Conservation (phyloP, 37 sponge, comb jelly and placozoan species). For the Petrosia ficiformis region DNA sequence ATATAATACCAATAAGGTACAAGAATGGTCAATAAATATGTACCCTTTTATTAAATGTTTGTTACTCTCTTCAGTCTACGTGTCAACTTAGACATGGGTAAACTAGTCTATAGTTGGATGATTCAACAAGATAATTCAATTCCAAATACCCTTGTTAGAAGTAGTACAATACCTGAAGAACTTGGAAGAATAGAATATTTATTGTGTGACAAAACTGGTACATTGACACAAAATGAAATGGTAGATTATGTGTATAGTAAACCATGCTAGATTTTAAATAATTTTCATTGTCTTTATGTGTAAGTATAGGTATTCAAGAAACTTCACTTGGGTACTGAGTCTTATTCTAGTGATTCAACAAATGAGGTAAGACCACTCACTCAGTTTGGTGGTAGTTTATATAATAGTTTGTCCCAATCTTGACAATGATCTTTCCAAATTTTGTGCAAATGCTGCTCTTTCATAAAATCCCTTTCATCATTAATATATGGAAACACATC, state of each 20-base stretch:
- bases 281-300: slow-evolving; percentile 3
- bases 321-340: slow-evolving; percentile 73
- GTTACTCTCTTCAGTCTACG: slow-evolving; percentile 56
- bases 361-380: slow-evolving; percentile 69
- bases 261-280: background rate
- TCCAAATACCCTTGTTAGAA: slow-evolving; percentile 84
- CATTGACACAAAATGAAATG: slow-evolving; percentile 95
- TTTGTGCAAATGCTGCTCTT: background rate
- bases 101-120: slow-evolving; percentile 85
- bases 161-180: slow-evolving; percentile 95
- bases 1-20: slow-evolving; percentile 95
- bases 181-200: slow-evolving; percentile 87
- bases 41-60: background rate
- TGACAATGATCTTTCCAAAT: background rate
- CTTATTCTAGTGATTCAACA: slow-evolving; percentile 77
- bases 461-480: background rate
- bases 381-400: too few relatives aligned
- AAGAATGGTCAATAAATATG: background rate
- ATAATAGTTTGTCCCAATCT: too few relatives aligned
- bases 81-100: slow-evolving; percentile 93
- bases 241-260: slow-evolving; percentile 48
- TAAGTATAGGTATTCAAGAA: slow-evolving; percentile 76
- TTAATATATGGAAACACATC: too few relatives aligned
- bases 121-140: slow-evolving; percentile 85
- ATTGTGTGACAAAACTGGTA: slow-evolving; percentile 92